Base-by-base conservation (phyloP, 2,888 invertebrate species). In the Drosophila dives region DNA sequence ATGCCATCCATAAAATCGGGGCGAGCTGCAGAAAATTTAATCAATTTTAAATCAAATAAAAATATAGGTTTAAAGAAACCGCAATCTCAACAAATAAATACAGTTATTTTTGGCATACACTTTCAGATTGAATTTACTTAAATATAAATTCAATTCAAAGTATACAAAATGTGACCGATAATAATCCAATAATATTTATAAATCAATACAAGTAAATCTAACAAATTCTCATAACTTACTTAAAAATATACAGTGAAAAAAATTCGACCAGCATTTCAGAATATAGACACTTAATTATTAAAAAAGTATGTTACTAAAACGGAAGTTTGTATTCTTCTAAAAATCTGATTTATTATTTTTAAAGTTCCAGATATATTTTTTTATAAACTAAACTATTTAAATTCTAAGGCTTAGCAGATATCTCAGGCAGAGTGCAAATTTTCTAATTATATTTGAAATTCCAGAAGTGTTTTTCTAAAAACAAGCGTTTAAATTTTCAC, bases 1-100 rank as follows among this genome's bases (percentile, higher is more conserved):
- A 98, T 97, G 88, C 97, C 97, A 81, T 96, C 96, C 82, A 96
- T 95, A 92, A 96, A 96, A 93, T 96, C 96, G 83, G 95, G 94
- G 85, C 97, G 96, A 94, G 97, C 97, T 97, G 94, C 38, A 23
- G 15, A 4, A 15, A 34, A 50, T 6, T 2, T 1, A 17, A 15
- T 15, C 15, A 7, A 8, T 23, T 45, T 45, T 8, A 15, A 33
- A 36, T 20, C n/a, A 2, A 36, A 20, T 48, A 34, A 8, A 49
- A 6, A 26, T 10, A 10, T 26, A 2, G 10, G 15, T 49, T 23
- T 23, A 17, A 15, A 10, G 1, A 26, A 23, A 23, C 8, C 45
- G 3, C 20, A 45, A 45, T 45, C n/a, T 20, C 6, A 45, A 23
- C 20, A 45, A 15, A 12, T 20, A 45, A 20, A 3, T 12, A 7